Evolutionary conservation across 2,797 vertebrate species (phyloP), one percentile per base, ranked within the genome.

Genomic region (Sebastes itinus): DNA sequence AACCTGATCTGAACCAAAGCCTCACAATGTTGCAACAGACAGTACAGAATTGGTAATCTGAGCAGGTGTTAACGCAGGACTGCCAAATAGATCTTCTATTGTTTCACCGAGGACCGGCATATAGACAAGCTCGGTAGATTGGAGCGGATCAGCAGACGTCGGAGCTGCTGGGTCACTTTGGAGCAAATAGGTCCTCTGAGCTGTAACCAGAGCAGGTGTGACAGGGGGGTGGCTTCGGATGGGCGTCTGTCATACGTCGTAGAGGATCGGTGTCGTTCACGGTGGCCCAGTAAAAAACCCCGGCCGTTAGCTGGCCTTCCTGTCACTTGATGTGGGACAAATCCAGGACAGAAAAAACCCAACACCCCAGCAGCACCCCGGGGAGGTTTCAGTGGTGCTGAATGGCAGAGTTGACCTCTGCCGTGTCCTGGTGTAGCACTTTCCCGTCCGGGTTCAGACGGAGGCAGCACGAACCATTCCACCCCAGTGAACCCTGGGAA

Each of bases 141-240:
- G 72, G 69, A 89, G 73, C 7, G 20, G 66, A 79, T 85, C 69
- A 55, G 63, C 88, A 88, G 88, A 86, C 23, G 2, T 16, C 16
- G 60, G 46, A 61, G 78, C 83, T 86, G 86, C n/a, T 67, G 70
- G 61, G 81, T 56, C 78, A 54, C 63, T 90, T 82, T 62, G 70
- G 65, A 73, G 55, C 35, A 32, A 84, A 79, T 30, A 16, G 75
- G 67, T 78, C 89, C 77, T 56, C 12, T 16, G 78, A 84, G 83
- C 75, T 58, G 83, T 78, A 92, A 92, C 88, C 59, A 27, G 77
- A 92, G 86, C 77, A 88, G 81, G 87, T 88, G 93, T 80, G 83
- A 89, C 72, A 22, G 80, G 22, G 23, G 23, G 75, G 23, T 81
- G 75, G 72, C 59, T 81, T 72, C 63, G 82, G 81, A 72, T 6